Base-by-base conservation (phyloP, 2,888 invertebrate species). In the Steinernema hermaphroditum region DNA sequence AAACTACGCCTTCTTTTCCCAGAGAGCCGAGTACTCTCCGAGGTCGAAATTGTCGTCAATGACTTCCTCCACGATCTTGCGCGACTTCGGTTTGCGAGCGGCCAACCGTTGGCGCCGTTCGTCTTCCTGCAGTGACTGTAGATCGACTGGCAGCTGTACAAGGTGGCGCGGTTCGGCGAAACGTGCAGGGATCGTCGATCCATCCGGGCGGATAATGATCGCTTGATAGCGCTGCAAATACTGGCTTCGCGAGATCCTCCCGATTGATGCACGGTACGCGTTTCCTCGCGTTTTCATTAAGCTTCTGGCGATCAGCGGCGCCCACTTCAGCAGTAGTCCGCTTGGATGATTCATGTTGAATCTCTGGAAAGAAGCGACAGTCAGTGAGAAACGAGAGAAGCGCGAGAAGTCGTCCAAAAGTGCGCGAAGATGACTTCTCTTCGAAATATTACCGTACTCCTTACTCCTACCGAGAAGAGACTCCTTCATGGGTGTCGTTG, bases 181-280 rank as follows among this genome's bases (percentile, higher is more conserved):
- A 12, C 82, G 79, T 0, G 81, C 80, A 16, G 75, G 70, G 77
- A 93, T 91, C 29, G 93, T 92, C 29, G 96, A 93, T 69, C 96
- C 96, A 90, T 96, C 93, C 0, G 94, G 90, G 72, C 91, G 89
- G 34, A 96, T 92, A 0, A 96, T 88, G 76, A 90, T 88, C 0
- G 93, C 93, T 19, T 93, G 94, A 89, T 94, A 96, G 79, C 90
- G 91, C 84, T 92, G 90, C 37, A 91, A 88, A 87, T 93, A 95
- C 0, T 91, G 87, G 73, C 90, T 90, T 80, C 95, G 90, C 83
- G 92, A 92, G 69, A 92, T 90, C 87, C 92, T 92, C 0, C 93
- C 92, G 70, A 96, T 90, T 68, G 91, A 78, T 2, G 84, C 80
- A 57, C 83, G 75, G 76, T 82, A 79, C 6, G 82, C 81, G 57